Evolutionary conservation across 1,140 invertebrate species (phyloP).

Genomic region (Drosophila mayri): DNA sequence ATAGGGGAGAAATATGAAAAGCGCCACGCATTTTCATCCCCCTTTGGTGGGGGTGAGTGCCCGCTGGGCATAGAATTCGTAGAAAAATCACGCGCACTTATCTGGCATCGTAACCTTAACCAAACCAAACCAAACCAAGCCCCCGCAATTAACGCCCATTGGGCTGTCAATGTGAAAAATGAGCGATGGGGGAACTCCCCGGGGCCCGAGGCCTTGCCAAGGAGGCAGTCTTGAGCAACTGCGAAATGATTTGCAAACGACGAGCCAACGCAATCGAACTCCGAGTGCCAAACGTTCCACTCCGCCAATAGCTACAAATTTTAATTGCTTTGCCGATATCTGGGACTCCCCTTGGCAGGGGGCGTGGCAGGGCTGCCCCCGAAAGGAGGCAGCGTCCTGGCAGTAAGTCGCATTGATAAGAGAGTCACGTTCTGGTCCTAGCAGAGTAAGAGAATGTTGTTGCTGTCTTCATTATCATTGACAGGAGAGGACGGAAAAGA

Average conservation of each 20-base stretch:
- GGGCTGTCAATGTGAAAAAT: constrained; percentile 78
- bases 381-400: constrained; percentile 25
- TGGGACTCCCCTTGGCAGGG: background rate
- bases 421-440: constrained; percentile 68
- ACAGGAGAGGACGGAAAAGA: constrained; percentile 50
- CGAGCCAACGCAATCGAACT: constrained; percentile 70
- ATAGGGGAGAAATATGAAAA: constrained; percentile 30
- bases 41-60: constrained; percentile 22
- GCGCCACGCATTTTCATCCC: constrained; percentile 40
- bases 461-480: constrained; percentile 81
- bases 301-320: constrained; percentile 76
- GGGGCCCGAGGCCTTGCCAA: constrained; percentile 10
- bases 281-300: constrained; percentile 39
- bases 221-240: constrained; percentile 55
- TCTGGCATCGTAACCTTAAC: constrained; percentile 62
- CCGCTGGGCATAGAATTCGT: constrained; percentile 70
- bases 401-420: constrained; percentile 78
- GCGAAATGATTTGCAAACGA: constrained; percentile 81
- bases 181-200: constrained; percentile 43
- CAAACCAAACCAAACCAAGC: constrained; percentile 73
- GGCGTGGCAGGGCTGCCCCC: constrained; percentile 22
- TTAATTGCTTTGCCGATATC: constrained; percentile 77
- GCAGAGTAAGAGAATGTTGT: constrained; percentile 65
- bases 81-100: constrained; percentile 83
- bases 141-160: constrained; percentile 82